Evolutionary conservation across 2,888 invertebrate species (phyloP).

Genomic region (Galerucella pusilla): DNA sequence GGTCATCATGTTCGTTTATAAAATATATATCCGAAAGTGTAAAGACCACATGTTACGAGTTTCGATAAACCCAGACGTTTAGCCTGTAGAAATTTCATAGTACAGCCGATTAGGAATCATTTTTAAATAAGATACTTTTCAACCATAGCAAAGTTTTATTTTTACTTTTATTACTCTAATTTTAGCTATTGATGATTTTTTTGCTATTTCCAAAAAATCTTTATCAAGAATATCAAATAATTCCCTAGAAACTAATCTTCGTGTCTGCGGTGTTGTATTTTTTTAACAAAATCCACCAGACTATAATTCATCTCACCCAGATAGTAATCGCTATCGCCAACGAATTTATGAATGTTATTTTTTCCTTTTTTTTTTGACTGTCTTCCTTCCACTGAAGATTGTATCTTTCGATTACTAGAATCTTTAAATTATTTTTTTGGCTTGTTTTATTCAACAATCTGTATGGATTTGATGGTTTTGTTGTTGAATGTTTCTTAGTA

Average conservation of each 20-base stretch:
- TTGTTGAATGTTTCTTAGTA: background rate
- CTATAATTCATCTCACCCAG: conserved; percentile 6
- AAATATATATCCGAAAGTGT: conserved; percentile 33
- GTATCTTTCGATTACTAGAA: conserved; percentile 33
- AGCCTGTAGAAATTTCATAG: conserved; percentile 25
- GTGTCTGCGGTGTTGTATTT: background rate
- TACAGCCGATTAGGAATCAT: background rate
- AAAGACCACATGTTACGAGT: conserved; percentile 34
- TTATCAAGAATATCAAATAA: no score
- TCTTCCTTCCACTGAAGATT: conserved; percentile 32
- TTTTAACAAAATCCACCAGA: background rate
- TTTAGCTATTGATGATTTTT: no score
- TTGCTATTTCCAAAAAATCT: no score
- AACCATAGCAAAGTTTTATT: background rate
- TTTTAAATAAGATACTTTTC: background rate
- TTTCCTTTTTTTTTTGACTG: conserved; percentile 26
- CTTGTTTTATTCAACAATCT: conserved; percentile 23
- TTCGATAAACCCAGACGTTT: conserved; percentile 26
- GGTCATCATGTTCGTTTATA: conserved; percentile 27
- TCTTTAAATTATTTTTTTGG: conserved; percentile 30
- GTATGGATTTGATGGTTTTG: conserved; percentile 16
- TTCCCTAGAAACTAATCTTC: background rate
- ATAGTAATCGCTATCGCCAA: conserved; percentile 28
- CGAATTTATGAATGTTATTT: conserved; percentile 34
- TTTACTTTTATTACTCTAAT: no score